Base-by-base conservation (phyloP, 2,113 vertebrate genomes). In the Amphilophus citrinellus region DNA sequence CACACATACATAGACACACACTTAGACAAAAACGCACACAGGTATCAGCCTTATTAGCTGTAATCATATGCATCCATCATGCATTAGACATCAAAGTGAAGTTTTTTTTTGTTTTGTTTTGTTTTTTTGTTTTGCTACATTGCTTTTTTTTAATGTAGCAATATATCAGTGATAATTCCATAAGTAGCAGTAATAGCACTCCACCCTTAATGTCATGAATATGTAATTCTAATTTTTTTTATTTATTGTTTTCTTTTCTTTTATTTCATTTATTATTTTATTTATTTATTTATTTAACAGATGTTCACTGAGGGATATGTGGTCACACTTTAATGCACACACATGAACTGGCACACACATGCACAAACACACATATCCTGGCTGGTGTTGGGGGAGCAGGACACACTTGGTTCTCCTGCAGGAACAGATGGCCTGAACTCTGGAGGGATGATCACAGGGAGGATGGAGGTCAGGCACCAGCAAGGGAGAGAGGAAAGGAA, bases 341-440 rank as follows among this genome's bases (percentile, higher is more conserved):
- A 58, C 9, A 42, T 57, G 80, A 62, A 88, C 18, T 91, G 80
- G 80, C 87, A 85, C 76, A 84, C 76, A 76, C 60, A 35, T 62
- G 82, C 56, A 80, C 84, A 87, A 83, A 88, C 66, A 87, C 85
- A 80, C 79, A 80, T 85, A 86, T 84, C 84, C 83, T 85, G 75
- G 80, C 86, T 88, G 76, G 37, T 58, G 15, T 44, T 47, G 53
- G 62, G 71, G 73, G 84, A 82, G 47, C 9, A 65, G 79, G 80
- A 77, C 80, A 84, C 57, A 82, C 85, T 90, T 76, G 88, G 79
- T 94, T 92, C 89, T 92, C 87, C 88, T 92, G 89, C 89, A 93
- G 91, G 92, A 95, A 94, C 94, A 95, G 94, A 95, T 95, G 94
- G 94, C 93, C 89, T 94, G 77, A 91, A 89, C 94, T 95, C 92